phyloP scores from a whole-genome alignment of 92 coral and sea anemone genomes.

The Epizoanthus scotinus region DNA sequence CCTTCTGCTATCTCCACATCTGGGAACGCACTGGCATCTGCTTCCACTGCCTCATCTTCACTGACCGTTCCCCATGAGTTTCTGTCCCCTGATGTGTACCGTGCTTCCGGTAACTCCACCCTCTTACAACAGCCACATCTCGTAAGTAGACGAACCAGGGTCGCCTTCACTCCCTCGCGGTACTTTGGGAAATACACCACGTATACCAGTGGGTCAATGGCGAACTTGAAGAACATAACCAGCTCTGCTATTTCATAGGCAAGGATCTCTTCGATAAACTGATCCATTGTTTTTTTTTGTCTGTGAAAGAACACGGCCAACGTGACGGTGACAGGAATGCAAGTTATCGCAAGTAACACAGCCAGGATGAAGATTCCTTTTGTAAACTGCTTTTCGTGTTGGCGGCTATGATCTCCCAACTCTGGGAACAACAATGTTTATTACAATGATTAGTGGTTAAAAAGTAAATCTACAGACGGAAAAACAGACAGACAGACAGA shows the following conservation, averaged over 20 bases:
- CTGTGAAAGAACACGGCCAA: slow-evolving; percentile 34
- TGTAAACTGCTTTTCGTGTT: slow-evolving; percentile 67
- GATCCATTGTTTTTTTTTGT: neutral
- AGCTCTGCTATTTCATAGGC: slow-evolving; percentile 46
- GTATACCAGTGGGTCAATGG: slow-evolving; percentile 73
- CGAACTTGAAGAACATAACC: slow-evolving; percentile 62
- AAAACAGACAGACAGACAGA: too few species aligned
- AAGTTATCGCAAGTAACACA: slow-evolving; percentile 60
- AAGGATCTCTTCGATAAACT: slow-evolving; percentile 22
- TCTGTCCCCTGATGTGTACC: slow-evolving; percentile 5
- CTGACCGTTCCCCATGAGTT: slow-evolving; percentile 43
- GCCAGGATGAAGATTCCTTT: slow-evolving; percentile 70
- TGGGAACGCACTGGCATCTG: slow-evolving; percentile 17
- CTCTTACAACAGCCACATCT: neutral
- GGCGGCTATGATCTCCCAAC: slow-evolving; percentile 41
- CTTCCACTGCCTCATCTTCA: neutral
- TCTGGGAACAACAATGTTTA: neutral
- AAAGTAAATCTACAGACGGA: too few species aligned
- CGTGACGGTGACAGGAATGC: slow-evolving; percentile 59
- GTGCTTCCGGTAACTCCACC: slow-evolving; percentile 10
- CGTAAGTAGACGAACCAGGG: neutral
- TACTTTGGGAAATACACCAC: slow-evolving; percentile 67
- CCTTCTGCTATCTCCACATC: slow-evolving; percentile 13
- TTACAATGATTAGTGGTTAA: neutral
- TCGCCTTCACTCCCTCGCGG: slow-evolving; percentile 47